phyloP scores from a whole-genome alignment of 2,113 vertebrate genomes.

The Ranitomeya imitator region DNA sequence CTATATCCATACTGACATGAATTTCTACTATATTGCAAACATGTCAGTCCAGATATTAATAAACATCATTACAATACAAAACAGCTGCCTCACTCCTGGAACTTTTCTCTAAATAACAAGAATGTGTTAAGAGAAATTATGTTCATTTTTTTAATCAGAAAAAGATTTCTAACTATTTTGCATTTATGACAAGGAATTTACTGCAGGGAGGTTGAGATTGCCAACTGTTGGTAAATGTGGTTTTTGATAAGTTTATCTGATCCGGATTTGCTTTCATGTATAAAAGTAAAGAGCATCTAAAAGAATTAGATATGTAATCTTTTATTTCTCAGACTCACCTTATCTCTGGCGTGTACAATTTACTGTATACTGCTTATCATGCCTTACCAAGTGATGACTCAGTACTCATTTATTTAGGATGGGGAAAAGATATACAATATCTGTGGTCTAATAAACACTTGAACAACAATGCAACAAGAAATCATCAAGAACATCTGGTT shows the following conservation, averaged over 20 bases:
- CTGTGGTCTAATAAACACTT: too few relatives aligned
- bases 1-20: too few relatives aligned
- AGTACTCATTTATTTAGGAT: too few relatives aligned
- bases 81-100: too few relatives aligned
- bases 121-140: too few relatives aligned
- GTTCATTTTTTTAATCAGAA: background rate
- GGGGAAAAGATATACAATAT: too few relatives aligned
- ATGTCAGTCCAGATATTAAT: too few relatives aligned
- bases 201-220: background rate
- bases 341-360: background rate
- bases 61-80: too few relatives aligned
- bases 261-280: background rate
- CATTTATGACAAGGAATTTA: background rate
- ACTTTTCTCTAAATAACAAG: too few relatives aligned
- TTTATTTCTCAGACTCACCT: background rate
- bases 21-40: too few relatives aligned
- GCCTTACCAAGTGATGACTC: background rate
- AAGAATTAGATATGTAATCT: background rate
- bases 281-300: background rate
- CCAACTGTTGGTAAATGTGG: background rate
- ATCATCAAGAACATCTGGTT: too few relatives aligned
- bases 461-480: too few relatives aligned
- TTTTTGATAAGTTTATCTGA: background rate
- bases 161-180: background rate
- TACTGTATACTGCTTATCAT: background rate